Base-by-base conservation (phyloP, 2,797 vertebrate species). In the Gambusia yucatana region DNA sequence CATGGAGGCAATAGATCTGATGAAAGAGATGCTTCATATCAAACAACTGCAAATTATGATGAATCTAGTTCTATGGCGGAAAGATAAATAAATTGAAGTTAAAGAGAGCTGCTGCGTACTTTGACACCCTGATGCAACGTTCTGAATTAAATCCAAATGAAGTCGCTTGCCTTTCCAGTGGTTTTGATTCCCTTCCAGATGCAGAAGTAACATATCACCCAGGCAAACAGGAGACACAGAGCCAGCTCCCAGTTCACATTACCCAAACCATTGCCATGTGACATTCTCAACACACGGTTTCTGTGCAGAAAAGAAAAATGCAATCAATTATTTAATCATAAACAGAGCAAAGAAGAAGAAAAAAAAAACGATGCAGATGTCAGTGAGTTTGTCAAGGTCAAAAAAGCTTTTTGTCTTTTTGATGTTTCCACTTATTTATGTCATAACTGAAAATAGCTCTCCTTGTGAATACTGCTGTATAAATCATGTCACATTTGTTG, bases 181-280 rank as follows among this genome's bases (percentile, higher is more conserved):
- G 91, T 92, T 91, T 96, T 97, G 80, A 97, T 94, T 81, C 96
- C 95, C 87, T 96, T 97, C 93, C 95, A 97, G 81, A 97, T 94
- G 85, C 96, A 97, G 92, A 97, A 96, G 93, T 96, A 97, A 79
- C 96, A 97, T 71, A 97, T 76, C 77, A 96, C 86, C 96, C 96
- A 97, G 0, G 94, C 93, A 36, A 95, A 76, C 46, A 97, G 92
- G 44, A 98, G 94, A 89, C 95, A 97, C 79, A 96, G 67, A 52
- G 95, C 90, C 89, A 97, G 82, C 44, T 95, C 95, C 94, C 94
- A 95, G 70, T 95, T 89, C 1, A 96, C 78, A 1, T 77, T 30
- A 3, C 96, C 96, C 84, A 98, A 80, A 8, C 50, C 22, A 2
- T 25, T 52, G 86, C 86, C 36, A 97, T 92, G 41, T 0, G 96